A percentile compares a stretch with the other conserved stretches of the same genome.
Evolutionary conservation across 2,888 invertebrate species (phyloP).

Genomic region (Odontocerum albicorne): DNA sequence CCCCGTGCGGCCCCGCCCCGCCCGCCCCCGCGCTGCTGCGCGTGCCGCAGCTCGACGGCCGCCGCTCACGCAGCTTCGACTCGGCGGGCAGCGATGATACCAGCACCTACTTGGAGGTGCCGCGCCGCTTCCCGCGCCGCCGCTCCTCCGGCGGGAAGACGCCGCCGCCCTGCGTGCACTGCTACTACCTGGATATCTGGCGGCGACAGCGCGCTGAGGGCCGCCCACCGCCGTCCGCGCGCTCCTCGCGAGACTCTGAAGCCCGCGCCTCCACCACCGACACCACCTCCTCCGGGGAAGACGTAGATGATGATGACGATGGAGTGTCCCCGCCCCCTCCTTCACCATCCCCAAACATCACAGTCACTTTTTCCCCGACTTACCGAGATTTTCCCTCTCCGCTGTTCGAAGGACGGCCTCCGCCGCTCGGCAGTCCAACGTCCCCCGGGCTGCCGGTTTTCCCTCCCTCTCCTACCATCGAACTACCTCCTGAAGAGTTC

Average conservation of each 20-base stretch:
- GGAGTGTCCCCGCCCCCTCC: slow-evolving; percentile 45
- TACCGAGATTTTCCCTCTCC: slow-evolving; percentile 46
- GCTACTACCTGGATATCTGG: slow-evolving; percentile 76
- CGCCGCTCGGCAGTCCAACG: slow-evolving; percentile 43
- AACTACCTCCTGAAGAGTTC: slow-evolving; percentile 59
- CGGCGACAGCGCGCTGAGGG: slow-evolving; percentile 56
- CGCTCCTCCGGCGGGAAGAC: slow-evolving; percentile 67
- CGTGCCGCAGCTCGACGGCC: slow-evolving; percentile 68
- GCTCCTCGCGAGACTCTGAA: slow-evolving; percentile 41
- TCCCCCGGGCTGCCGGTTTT: slow-evolving; percentile 58
- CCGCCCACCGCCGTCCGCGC: slow-evolving; percentile 47
- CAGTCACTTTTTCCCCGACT: slow-evolving; percentile 65
- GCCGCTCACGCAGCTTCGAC: slow-evolving; percentile 80
- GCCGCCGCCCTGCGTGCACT: slow-evolving; percentile 74
- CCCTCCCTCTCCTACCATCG: slow-evolving; percentile 59
- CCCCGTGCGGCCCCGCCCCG: slow-evolving; percentile 42
- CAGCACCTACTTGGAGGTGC: slow-evolving; percentile 60
- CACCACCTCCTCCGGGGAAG: slow-evolving; percentile 49
- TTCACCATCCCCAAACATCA: slow-evolving; percentile 57
- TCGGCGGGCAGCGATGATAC: slow-evolving; percentile 72
- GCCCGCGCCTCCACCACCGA: slow-evolving; percentile 54
- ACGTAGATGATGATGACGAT: slow-evolving; percentile 55
- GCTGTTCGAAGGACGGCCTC: slow-evolving; percentile 47
- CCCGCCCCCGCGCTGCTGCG: slow-evolving; percentile 57
- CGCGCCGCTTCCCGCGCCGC: slow-evolving; percentile 65